Base-by-base conservation (phyloP, 2,797 vertebrate species). In the Cuniculus paca region DNA sequence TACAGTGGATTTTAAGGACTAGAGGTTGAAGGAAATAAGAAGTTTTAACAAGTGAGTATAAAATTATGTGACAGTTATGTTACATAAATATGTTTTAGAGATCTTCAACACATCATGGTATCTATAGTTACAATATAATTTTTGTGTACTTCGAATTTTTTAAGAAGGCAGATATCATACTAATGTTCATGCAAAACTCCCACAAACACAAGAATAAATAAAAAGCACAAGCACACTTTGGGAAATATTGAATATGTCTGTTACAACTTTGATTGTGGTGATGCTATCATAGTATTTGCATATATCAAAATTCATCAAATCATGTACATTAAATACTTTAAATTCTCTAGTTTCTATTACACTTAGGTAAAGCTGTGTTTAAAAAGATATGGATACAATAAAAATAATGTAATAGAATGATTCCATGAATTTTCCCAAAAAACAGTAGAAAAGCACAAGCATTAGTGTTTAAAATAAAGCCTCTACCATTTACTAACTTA, bases 1-100 rank as follows among this genome's bases (percentile, higher is more conserved):
- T 17, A 72, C 39, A 60, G 39, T 48, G 20, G 31, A 26, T 63
- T n/a, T 13, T 24, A 60, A 14, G 31, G 34, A 45, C 42, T 50
- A 2, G 42, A 19, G 14, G 3, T 0, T 5, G 8, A 16, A 2
- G 8, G 6, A 52, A 39, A 89, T 50, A 19, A 1, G 11, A 6
- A 28, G 24, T 45, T 50, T 12, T 28, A 6, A 6, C 36, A 16
- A 36, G 20, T 78, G 10, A 34, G 19, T 28, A 50, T 31, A 22
- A 63, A 39, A 5, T 39, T 28, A 63, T n/a, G n/a, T n/a, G n/a
- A n/a, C 3, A 78, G 3, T 20, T 63, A 52, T 20, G 3, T 26
- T 63, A 58, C 14, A 20, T 20, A 24, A 63, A 52, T 63, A 36
- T 50, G 24, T 78, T 36, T 24, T 63, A 31, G 72, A 63, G 9